Conservation (phyloP, 2,797 vertebrate genomes). For the Pelochelys cantorii region DNA sequence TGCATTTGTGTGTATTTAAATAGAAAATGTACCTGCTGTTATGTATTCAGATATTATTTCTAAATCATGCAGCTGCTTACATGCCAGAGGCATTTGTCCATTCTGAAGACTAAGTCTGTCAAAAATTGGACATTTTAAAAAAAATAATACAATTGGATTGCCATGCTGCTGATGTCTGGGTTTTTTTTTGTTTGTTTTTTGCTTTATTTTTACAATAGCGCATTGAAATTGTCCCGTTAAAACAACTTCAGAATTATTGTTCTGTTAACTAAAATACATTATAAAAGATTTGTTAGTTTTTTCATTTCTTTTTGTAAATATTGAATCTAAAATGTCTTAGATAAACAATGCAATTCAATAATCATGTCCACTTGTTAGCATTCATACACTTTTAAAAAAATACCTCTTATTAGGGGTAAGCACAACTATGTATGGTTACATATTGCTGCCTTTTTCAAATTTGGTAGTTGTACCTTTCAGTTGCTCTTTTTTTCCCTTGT, state of each 20-base stretch:
- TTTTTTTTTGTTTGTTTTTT: neutral
- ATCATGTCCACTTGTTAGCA: neutral
- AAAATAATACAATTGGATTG: neutral
- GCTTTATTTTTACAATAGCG: neutral
- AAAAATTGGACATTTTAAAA: neutral
- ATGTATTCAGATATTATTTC: neutral
- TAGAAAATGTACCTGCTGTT: neutral
- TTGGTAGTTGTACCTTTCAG: neutral
- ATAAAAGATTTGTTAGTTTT: neutral
- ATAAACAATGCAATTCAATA: neutral
- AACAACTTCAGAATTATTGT: rapidly evolving
- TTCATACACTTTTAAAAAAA: neutral
- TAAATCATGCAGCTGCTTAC: neutral
- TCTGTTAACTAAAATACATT: neutral
- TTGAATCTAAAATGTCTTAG: rapidly evolving
- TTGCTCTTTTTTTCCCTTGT: neutral
- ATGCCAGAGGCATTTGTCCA: neutral
- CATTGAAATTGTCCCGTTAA: neutral
- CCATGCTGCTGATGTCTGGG: neutral
- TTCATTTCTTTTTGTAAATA: neutral
- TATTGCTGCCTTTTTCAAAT: neutral
- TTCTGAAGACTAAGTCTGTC: neutral
- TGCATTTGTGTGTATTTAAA: neutral
- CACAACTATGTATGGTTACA: rapidly evolving
- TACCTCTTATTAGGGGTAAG: neutral